phyloP scores from a whole-genome alignment of 2,113 vertebrate species.

The Balaenoptera acutorostrata region DNA sequence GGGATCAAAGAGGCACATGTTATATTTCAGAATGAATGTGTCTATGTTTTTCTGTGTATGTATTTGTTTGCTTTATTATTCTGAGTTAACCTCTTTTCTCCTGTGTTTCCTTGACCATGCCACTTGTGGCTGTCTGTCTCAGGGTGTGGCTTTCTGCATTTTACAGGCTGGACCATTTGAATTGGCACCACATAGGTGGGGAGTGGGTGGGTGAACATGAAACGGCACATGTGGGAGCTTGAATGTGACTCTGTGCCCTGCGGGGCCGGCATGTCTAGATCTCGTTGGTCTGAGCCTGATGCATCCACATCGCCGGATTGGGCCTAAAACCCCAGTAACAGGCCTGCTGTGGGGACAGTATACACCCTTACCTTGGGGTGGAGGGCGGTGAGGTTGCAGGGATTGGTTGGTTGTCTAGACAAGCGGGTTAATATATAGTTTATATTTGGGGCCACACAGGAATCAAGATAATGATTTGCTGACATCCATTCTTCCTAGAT shows the following conservation, averaged over 20 bases:
- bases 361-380: background rate
- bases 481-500: background rate
- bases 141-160: background rate
- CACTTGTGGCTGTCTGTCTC: background rate
- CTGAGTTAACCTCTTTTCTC: background rate
- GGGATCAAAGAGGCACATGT: background rate
- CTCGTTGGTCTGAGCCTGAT: background rate
- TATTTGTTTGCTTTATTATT: background rate
- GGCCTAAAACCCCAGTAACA: background rate
- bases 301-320: accelerated
- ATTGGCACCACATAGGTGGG: background rate
- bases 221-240: background rate
- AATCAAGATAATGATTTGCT: background rate
- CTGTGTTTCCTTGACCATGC: background rate
- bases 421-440: background rate
- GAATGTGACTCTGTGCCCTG: background rate
- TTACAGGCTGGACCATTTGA: background rate
- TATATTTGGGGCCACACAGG: background rate
- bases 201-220: background rate
- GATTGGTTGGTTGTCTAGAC: background rate
- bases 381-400: background rate
- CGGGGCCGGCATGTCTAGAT: background rate
- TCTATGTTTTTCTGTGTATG: background rate
- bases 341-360: accelerated
- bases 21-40: background rate